Evolutionary conservation across 2,888 invertebrate species (phyloP).

Genomic region (Itoplectis maculator): DNA sequence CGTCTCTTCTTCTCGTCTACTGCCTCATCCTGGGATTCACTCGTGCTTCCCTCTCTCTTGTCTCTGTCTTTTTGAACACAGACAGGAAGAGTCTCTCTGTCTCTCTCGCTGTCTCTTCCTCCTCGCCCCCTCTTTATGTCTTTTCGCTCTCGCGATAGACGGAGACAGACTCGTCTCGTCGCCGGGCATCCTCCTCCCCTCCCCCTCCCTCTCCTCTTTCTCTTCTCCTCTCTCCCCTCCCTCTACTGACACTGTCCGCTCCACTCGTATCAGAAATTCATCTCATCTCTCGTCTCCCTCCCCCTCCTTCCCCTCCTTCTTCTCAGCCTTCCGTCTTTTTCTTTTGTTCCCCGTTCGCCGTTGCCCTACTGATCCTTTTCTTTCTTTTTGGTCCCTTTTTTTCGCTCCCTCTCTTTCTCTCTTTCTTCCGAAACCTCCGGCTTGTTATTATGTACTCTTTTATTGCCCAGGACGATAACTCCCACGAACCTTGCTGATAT

Average conservation of each 20-base stretch:
- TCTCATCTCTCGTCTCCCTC: slow-evolving; percentile 71
- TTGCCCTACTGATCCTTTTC: slow-evolving; percentile 17
- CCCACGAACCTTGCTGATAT: slow-evolving; percentile 32
- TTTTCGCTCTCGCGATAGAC: slow-evolving; percentile 43
- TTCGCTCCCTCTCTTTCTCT: neutral
- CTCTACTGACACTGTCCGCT: slow-evolving; percentile 63
- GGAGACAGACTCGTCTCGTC: slow-evolving; percentile 62
- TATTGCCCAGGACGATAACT: slow-evolving; percentile 69
- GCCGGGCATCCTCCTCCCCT: slow-evolving; percentile 66
- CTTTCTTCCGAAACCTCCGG: slow-evolving; percentile 65
- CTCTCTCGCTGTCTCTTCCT: slow-evolving; percentile 5
- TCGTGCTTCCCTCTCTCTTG: slow-evolving; percentile 75
- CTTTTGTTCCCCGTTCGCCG: slow-evolving; percentile 73
- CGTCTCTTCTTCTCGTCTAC: slow-evolving; percentile 81
- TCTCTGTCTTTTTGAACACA: slow-evolving; percentile 31
- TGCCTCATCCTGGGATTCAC: slow-evolving; percentile 72
- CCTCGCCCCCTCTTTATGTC: slow-evolving; percentile 28
- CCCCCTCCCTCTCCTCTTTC: slow-evolving; percentile 51
- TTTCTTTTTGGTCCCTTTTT: slow-evolving; percentile 41
- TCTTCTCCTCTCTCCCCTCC: neutral
- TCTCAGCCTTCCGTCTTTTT: slow-evolving; percentile 68
- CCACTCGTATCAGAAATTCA: slow-evolving; percentile 79
- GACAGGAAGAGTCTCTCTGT: slow-evolving; percentile 1
- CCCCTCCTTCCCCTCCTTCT: slow-evolving; percentile 68
- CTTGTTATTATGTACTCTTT: slow-evolving; percentile 74